These are phyloP conservation scores for Tenthredo distinguenda DNA, from an alignment of 2,888 invertebrate species.

Conservation along the genomic window DNA sequence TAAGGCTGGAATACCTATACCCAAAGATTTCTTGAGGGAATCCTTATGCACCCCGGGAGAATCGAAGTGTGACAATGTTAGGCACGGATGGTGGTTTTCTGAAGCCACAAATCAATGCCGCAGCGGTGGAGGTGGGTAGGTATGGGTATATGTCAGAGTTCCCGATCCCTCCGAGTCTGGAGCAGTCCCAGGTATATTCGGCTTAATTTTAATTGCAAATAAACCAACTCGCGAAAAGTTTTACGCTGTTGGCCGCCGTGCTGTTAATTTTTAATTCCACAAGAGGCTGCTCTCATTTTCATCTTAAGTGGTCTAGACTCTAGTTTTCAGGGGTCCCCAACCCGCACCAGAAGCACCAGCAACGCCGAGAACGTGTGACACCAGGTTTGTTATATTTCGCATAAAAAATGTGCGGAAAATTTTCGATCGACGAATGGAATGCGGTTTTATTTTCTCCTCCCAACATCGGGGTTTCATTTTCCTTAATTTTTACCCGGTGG, in stretches of 20 bases:
- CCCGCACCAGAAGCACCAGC: not conserved
- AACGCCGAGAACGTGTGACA: not conserved
- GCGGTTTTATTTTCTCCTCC: not conserved
- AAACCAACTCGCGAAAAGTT: constrained; percentile 43
- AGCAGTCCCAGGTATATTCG: constrained; percentile 11
- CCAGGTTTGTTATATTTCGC: not conserved
- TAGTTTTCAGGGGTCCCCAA: constrained; percentile 28
- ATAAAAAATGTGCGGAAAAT: not conserved
- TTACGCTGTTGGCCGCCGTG: constrained; percentile 33
- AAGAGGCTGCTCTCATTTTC: constrained; percentile 53
- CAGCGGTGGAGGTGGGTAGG: not conserved
- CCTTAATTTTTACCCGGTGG: not conserved
- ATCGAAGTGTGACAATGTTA: constrained; percentile 10
- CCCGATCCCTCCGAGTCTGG: not conserved
- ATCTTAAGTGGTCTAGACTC: constrained; percentile 55
- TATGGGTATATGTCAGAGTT: too few relatives aligned
- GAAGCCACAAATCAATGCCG: constrained; percentile 29
- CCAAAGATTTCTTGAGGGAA: constrained; percentile 26
- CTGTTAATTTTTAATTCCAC: constrained; percentile 53
- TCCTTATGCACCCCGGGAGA: constrained; percentile 25
- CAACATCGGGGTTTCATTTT: not conserved
- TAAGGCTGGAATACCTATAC: not conserved
- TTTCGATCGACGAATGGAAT: not conserved
- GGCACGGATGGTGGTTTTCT: not conserved
- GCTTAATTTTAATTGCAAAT: constrained; percentile 44